Evolutionary conservation across 2,888 invertebrate species (phyloP), one percentile per base, ranked within the genome.

Genomic region (Thelaira solivaga): DNA sequence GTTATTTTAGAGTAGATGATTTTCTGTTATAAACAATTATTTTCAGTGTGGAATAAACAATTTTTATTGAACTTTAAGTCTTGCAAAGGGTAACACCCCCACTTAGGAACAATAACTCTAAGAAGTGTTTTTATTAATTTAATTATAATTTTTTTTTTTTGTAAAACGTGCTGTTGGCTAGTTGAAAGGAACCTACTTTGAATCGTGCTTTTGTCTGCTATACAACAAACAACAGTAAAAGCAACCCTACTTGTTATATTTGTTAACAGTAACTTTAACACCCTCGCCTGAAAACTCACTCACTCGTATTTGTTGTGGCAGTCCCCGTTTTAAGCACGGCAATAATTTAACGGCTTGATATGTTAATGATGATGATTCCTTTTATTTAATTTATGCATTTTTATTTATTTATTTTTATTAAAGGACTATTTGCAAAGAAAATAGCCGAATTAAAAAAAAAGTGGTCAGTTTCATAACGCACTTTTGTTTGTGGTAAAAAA

Each of bases 351-450:
- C 51, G 55, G 65, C 31, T 55, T 80, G 80, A 80, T 79, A 81
- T 80, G 80, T 79, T 80, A 81, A 81, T 81, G 75, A 73, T 76
- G 79, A 76, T 76, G 80, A 81, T 47, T 22, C n/a, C 67, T 62
- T 22, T 45, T 73, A 67, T 77, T 67, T 80, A 80, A 81, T 77
- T 76, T 64, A 69, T 74, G 57, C 67, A 74, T 61, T n/a, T n/a
- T n/a, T n/a, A n/a, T n/a, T n/a, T 59, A 41, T 45, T 36, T 71
- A 41, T 57, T 26, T 22, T 29, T 16, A 36, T 16, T 11, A 43
- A 43, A 62, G 67, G 67, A 75, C 75, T 65, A 65, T 71, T 75
- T 62, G 75, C 79, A 71, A 62, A 0, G 20, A 24, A 13, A 10
- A n/a, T n/a, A n/a, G n/a, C n/a, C n/a, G n/a, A n/a, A n/a, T n/a